phyloP scores from a whole-genome alignment of 2,888 invertebrate genomes.

The Agelastica alni region DNA sequence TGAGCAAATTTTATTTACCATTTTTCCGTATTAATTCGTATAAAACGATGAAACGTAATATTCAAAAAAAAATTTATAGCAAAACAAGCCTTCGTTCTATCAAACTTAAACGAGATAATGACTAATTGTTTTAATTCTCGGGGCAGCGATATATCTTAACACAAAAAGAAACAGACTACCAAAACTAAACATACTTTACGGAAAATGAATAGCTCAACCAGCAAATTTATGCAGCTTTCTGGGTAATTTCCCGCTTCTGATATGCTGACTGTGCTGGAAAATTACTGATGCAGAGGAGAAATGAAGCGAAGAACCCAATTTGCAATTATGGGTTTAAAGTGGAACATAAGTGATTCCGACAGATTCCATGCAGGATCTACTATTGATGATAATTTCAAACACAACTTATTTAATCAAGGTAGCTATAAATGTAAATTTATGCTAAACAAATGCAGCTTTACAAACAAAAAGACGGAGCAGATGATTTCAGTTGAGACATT shows the following conservation, averaged over 20 bases:
- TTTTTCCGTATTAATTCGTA: too few relatives aligned
- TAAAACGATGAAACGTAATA: too few relatives aligned
- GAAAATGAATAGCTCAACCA: conserved; percentile 22
- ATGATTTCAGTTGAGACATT: too few relatives aligned
- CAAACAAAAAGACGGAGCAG: too few relatives aligned
- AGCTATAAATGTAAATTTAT: conserved; percentile 26
- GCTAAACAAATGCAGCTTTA: conserved; percentile 21
- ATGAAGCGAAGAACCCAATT: conserved; percentile 36
- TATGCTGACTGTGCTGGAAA: conserved; percentile 32
- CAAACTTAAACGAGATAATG: conserved; percentile 6
- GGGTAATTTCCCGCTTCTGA: conserved; percentile 25
- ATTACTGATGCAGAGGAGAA: conserved; percentile 27
- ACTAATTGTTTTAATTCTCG: conserved; percentile 19
- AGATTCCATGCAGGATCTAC: conserved; percentile 26
- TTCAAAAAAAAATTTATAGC: too few relatives aligned
- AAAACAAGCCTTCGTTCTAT: too few relatives aligned
- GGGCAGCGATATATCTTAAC: conserved; percentile 4
- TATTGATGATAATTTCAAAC: conserved; percentile 36
- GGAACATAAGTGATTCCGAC: conserved; percentile 35
- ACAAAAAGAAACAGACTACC: conserved; percentile 14
- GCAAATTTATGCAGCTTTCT: conserved; percentile 29
- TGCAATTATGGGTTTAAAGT: conserved; percentile 34
- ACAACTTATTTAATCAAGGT: conserved; percentile 35
- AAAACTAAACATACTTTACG: conserved; percentile 21
- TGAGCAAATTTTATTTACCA: too few relatives aligned